phyloP scores from a whole-genome alignment of 1,140 invertebrate genomes.

The Atta colombica region DNA sequence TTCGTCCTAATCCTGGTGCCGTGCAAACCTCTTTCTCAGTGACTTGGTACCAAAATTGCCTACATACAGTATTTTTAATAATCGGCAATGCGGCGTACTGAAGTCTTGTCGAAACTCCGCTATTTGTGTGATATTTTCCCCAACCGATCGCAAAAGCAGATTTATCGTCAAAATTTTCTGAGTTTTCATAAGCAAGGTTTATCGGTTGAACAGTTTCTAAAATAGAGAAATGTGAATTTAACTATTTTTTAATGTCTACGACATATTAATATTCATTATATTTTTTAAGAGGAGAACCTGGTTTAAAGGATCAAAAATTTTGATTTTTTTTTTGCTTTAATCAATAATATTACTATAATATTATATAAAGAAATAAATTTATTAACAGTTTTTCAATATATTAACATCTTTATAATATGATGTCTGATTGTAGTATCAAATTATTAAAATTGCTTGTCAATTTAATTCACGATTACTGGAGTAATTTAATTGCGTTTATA shows the following conservation, averaged over 20 bases:
- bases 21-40: not conserved
- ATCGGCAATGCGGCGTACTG: not conserved
- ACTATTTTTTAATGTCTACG: not conserved
- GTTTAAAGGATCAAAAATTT: too few relatives aligned
- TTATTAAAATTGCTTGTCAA: too few relatives aligned
- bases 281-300: not conserved
- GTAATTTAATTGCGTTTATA: too few relatives aligned
- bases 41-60: not conserved
- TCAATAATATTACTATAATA: too few relatives aligned
- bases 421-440: too few relatives aligned
- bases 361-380: too few relatives aligned
- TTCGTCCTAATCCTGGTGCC: not conserved
- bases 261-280: not conserved
- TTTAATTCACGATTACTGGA: too few relatives aligned
- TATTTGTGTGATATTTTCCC: slow-evolving; percentile 34
- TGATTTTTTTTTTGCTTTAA: too few relatives aligned
- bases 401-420: too few relatives aligned
- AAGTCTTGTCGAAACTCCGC: not conserved
- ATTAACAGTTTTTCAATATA: too few relatives aligned
- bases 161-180: not conserved
- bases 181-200: not conserved
- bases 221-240: not conserved
- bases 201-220: slow-evolving; percentile 8
- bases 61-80: not conserved
- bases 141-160: slow-evolving; percentile 60